phyloP scores from a whole-genome alignment of 2,888 invertebrate species.

The Mantis religiosa region DNA sequence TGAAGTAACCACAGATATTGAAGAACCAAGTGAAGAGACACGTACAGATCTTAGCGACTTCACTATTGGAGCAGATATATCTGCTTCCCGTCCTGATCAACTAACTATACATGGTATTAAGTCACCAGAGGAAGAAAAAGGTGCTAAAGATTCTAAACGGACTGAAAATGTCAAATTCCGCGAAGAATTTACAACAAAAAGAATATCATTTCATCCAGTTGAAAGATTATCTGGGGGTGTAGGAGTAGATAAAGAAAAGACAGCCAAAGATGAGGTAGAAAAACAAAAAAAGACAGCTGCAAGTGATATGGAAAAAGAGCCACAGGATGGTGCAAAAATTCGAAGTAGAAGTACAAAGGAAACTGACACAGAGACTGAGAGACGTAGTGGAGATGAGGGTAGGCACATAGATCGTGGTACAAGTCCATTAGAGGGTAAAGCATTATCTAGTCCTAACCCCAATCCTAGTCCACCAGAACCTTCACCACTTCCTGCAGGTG shows the following conservation, averaged over 20 bases:
- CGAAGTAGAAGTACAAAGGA: neutral
- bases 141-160: constrained; percentile 36
- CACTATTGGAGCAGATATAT: neutral
- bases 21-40: constrained; percentile 31
- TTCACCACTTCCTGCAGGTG: constrained; percentile 11
- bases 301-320: neutral
- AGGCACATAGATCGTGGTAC: constrained; percentile 42
- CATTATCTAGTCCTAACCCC: constrained; percentile 29
- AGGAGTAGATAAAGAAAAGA: constrained; percentile 46
- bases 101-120: constrained; percentile 13
- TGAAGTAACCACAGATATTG: constrained; percentile 23
- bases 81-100: constrained; percentile 16
- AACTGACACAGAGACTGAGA: constrained; percentile 25
- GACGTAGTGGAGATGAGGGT: constrained; percentile 14
- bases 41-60: constrained; percentile 19
- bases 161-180: constrained; percentile 35
- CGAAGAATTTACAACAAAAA: constrained; percentile 10
- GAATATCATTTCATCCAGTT: constrained; percentile 30
- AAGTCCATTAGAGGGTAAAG: constrained; percentile 44
- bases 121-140: constrained; percentile 37
- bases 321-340: neutral
- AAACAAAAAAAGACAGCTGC: constrained; percentile 40
- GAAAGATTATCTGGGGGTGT: constrained; percentile 36
- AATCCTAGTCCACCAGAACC: constrained; percentile 11
- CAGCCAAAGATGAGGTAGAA: constrained; percentile 31